Evolutionary conservation across 2,113 vertebrate genomes (phyloP).

Genomic region (Balaeniceps rex): DNA sequence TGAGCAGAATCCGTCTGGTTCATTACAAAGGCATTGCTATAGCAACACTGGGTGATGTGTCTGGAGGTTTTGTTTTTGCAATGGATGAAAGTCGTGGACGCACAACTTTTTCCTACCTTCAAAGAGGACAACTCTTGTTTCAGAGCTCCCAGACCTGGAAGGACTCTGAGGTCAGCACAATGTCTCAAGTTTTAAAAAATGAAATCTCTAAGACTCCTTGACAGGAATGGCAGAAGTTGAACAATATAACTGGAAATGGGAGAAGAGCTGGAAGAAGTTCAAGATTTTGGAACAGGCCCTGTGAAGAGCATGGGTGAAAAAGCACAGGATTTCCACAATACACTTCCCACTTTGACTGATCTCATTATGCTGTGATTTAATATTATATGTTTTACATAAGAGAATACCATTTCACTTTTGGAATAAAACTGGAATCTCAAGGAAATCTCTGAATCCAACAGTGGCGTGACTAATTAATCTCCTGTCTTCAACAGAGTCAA

Average conservation of each 20-base stretch:
- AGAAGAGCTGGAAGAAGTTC: neutral
- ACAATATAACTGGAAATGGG: neutral
- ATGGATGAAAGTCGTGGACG: neutral
- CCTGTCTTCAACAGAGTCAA: neutral
- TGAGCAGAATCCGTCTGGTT: neutral
- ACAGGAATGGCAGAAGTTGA: neutral
- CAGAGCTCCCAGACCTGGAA: neutral
- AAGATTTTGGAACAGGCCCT: neutral
- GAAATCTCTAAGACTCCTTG: neutral
- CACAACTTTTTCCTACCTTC: neutral
- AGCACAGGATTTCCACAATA: neutral
- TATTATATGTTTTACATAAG: neutral
- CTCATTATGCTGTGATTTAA: neutral
- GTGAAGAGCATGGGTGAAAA: neutral
- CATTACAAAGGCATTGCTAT: neutral
- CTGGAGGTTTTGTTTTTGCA: neutral
- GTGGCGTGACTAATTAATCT: neutral
- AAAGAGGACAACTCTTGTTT: neutral
- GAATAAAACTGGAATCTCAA: neutral
- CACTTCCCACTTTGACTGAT: neutral
- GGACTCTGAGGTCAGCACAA: neutral
- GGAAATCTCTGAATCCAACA: neutral
- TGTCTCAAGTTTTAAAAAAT: neutral
- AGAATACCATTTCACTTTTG: neutral
- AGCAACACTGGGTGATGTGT: neutral